phyloP scores from a whole-genome alignment of 1,140 invertebrate genomes.

The Bombyx mandarina region DNA sequence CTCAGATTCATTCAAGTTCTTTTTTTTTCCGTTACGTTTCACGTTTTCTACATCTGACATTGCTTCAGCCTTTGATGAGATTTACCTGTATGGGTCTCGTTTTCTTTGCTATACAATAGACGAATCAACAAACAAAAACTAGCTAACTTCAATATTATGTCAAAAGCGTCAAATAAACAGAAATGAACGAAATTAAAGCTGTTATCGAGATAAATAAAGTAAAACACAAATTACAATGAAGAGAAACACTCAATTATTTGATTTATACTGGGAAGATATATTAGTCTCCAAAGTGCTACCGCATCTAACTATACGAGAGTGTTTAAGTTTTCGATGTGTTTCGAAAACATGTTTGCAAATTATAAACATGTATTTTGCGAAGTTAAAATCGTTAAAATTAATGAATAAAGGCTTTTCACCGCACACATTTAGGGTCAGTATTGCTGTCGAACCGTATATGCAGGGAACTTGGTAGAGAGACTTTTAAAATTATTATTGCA shows the following conservation, averaged over 20 bases:
- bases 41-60: no score
- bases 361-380: constrained; percentile 59
- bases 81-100: not conserved
- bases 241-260: constrained; percentile 65
- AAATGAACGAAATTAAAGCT: not conserved
- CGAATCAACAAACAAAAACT: not conserved
- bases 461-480: no score
- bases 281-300: constrained; percentile 66
- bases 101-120: not conserved
- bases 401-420: constrained; percentile 59
- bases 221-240: constrained; percentile 37
- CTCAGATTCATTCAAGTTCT: no score
- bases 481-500: constrained; percentile 32
- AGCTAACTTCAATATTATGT: no score
- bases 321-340: constrained; percentile 71
- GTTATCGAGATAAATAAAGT: not conserved
- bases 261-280: constrained; percentile 74
- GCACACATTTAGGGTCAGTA: constrained; percentile 54
- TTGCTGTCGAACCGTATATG: not conserved
- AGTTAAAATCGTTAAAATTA: constrained; percentile 53
- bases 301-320: constrained; percentile 65
- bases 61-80: no score
- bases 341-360: constrained; percentile 64
- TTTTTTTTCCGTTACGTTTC: no score
- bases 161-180: not conserved